Evolutionary conservation across 2,888 invertebrate species (phyloP).

Genomic region (Strigamia maritima): DNA sequence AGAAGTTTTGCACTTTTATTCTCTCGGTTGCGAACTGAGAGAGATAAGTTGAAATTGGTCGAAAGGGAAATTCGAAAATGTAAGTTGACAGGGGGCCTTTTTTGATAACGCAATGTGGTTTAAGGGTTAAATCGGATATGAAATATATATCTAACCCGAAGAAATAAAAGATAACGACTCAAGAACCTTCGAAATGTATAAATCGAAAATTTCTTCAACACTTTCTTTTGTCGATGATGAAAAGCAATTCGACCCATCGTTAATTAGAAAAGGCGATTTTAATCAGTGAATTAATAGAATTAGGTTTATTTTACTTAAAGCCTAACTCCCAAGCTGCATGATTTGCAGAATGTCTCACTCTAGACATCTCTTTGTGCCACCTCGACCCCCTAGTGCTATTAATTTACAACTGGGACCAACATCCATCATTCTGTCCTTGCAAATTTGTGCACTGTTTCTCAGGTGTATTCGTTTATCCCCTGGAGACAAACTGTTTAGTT

Average conservation of each 20-base stretch:
- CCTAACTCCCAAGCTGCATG: neutral
- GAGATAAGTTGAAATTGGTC: constrained; percentile 6
- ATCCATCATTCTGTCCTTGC: constrained; percentile 23
- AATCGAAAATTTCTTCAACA: no score
- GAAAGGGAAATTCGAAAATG: constrained; percentile 10
- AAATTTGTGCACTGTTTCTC: neutral
- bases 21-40: neutral
- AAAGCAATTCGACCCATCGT: neutral
- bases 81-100: neutral
- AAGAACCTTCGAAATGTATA: no score
- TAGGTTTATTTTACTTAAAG: neutral
- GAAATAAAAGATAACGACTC: no score
- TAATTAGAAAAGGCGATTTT: neutral
- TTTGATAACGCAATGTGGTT: neutral
- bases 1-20: neutral
- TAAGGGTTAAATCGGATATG: neutral
- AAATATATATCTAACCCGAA: no score
- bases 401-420: constrained; percentile 10
- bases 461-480: neutral
- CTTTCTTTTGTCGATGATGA: no score
- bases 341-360: constrained; percentile 5
- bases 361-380: neutral
- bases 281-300: neutral
- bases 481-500: neutral
- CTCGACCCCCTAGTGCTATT: constrained; percentile 22